These are phyloP conservation scores for Sinhomidia bicolor DNA, from an alignment of 2,888 invertebrate genomes.

Conservation along the genomic window DNA sequence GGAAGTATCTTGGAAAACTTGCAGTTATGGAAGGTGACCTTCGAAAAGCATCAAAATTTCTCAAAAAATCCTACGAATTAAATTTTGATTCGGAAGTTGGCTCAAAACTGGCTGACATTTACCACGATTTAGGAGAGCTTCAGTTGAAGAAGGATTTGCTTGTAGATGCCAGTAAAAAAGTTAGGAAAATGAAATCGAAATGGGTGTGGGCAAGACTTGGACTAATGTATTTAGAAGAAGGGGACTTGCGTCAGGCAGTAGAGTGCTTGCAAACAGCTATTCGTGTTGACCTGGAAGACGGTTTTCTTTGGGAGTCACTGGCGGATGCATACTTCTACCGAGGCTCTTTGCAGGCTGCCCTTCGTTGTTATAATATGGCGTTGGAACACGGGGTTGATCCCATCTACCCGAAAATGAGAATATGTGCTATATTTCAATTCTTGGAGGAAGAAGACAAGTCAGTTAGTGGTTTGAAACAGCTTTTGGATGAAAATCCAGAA, in stretches of 20 bases:
- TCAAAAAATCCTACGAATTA: conserved; percentile 90
- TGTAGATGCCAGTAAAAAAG: conserved; percentile 70
- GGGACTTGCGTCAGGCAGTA: conserved; percentile 89
- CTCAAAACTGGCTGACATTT: conserved; percentile 89
- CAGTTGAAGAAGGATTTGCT: conserved; percentile 72
- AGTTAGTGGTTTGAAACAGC: conserved; percentile 86
- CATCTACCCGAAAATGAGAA: conserved; percentile 88
- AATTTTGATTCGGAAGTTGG: conserved; percentile 88
- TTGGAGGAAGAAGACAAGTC: conserved; percentile 89
- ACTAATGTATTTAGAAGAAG: conserved; percentile 88
- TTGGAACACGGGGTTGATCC: conserved; percentile 86
- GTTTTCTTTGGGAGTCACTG: conserved; percentile 92
- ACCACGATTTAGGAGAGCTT: conserved; percentile 87
- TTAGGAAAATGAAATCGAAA: conserved; percentile 82
- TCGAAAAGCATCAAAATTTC: conserved; percentile 91
- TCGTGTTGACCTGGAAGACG: conserved; percentile 84
- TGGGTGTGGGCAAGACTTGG: conserved; percentile 94
- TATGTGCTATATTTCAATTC: conserved; percentile 88
- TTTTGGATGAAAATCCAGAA: conserved; percentile 84
- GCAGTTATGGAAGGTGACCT: conserved; percentile 83
- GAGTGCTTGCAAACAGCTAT: conserved; percentile 87
- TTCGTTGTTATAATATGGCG: conserved; percentile 92
- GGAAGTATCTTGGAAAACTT: conserved; percentile 76
- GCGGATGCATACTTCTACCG: conserved; percentile 95
- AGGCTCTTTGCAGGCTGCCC: conserved; percentile 94